Evolutionary conservation across 2,113 vertebrate species (phyloP), one percentile per base, ranked within the genome.

Genomic region (Lucifuga dentata): DNA sequence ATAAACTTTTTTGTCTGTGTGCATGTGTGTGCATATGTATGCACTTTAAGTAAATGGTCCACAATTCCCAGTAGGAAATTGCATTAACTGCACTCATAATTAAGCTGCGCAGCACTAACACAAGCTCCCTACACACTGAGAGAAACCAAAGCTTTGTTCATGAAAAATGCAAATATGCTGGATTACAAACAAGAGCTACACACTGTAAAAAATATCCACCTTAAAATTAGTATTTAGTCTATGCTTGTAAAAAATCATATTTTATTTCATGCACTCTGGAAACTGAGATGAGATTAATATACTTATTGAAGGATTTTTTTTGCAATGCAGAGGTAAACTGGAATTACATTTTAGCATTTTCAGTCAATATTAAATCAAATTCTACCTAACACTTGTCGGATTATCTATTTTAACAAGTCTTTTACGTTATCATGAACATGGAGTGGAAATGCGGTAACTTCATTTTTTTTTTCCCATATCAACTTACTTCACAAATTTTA

Each of bases 61-160:
- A 62, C 29, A 61, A 86, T 73, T 87, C 73, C 81, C 67, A 69
- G 70, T 74, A 68, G 78, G 61, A 68, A 81, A 58, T 51, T 16
- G 24, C 72, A 87, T 88, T 90, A 75, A 72, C 86, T 81, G 75
- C 55, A 68, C 73, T 58, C 48, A 19, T 83, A 87, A 89, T 85
- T 78, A 86, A 86, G 72, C 65, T 55, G 73, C 45, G 72, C 65
- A 53, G 66, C 76, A 44, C 71, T 90, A 90, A 90, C 80, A 90
- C 80, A 78, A 91, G 83, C 69, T 68, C 62, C 48, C 49, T 41
- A 26, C 51, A 15, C 13, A 35, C 29, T 61, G 1, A 73, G 10
- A 63, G 45, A 41, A 68, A 36, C 38, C 43, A 3, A 15, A 72
- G 80, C 57, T 59, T 73, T 72, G 40, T 72, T 60, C 10, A 16